phyloP scores from a whole-genome alignment of 2,888 invertebrate species.

The Phengaris arion region DNA sequence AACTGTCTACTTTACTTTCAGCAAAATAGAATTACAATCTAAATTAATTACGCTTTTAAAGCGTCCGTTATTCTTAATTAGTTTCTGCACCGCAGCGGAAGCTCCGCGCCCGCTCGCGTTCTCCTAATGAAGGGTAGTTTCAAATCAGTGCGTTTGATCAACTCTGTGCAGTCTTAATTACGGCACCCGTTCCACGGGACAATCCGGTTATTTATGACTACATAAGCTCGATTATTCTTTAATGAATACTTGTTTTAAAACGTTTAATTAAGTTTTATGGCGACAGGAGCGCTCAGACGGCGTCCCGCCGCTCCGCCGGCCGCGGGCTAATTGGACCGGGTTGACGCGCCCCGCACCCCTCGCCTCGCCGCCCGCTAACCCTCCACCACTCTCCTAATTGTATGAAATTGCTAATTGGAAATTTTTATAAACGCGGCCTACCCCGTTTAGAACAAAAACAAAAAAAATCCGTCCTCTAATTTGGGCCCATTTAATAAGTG shows the following conservation, averaged over 20 bases:
- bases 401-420: constrained; percentile 80
- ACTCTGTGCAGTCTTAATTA: constrained; percentile 80
- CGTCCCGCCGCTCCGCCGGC: constrained; percentile 76
- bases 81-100: constrained; percentile 80
- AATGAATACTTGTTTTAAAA: constrained; percentile 81
- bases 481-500: background rate
- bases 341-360: constrained; percentile 56
- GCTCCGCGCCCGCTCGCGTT: constrained; percentile 61
- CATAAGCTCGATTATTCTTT: constrained; percentile 81
- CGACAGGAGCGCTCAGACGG: constrained; percentile 71
- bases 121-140: constrained; percentile 80
- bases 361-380: constrained; percentile 42
- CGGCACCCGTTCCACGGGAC: constrained; percentile 78
- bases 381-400: constrained; percentile 70
- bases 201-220: constrained; percentile 81
- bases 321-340: constrained; percentile 79
- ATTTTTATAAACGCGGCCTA: constrained; percentile 77
- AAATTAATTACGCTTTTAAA: constrained; percentile 80
- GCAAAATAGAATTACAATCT: constrained; percentile 80
- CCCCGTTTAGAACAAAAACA: constrained; percentile 33
- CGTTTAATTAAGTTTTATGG: constrained; percentile 81
- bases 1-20: constrained; percentile 78
- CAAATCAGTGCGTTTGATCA: constrained; percentile 80
- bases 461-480: constrained; percentile 15
- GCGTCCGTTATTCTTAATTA: constrained; percentile 81